Conservation (phyloP, 2,888 invertebrate genomes). For the Epicampocera succincta region DNA sequence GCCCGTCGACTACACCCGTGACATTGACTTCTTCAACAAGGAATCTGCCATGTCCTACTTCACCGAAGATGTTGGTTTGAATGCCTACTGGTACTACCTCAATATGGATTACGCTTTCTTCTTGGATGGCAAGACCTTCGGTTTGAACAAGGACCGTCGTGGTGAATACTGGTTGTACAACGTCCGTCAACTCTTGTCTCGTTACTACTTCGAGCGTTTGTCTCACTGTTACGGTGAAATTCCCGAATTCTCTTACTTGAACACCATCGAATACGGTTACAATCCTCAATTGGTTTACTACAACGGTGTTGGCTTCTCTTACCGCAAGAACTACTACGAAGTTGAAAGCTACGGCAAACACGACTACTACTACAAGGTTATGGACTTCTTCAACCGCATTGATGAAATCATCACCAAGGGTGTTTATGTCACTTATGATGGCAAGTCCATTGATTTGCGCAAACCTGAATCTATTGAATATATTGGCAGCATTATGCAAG, state of each 20-base stretch:
- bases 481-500: constrained; percentile 84
- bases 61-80: constrained; percentile 88
- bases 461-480: constrained; percentile 83
- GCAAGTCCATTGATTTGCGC: constrained; percentile 76
- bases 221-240: constrained; percentile 87
- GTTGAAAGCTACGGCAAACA: constrained; percentile 81
- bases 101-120: constrained; percentile 86
- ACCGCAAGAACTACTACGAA: constrained; percentile 84
- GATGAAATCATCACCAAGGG: constrained; percentile 83
- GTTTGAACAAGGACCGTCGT: constrained; percentile 83
- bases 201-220: constrained; percentile 89
- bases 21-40: constrained; percentile 81
- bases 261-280: constrained; percentile 84
- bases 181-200: constrained; percentile 87
- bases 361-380: constrained; percentile 74
- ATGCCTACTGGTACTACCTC: constrained; percentile 85
- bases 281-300: constrained; percentile 85
- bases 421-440: constrained; percentile 77
- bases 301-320: constrained; percentile 86
- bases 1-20: constrained; percentile 85
- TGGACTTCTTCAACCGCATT: constrained; percentile 81
- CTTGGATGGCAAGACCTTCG: constrained; percentile 84
- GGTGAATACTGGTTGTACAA: constrained; percentile 86
- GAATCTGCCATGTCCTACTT: constrained; percentile 86
- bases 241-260: constrained; percentile 83